phyloP scores from a whole-genome alignment of 2,888 invertebrate genomes.

The Lamproptera curius region DNA sequence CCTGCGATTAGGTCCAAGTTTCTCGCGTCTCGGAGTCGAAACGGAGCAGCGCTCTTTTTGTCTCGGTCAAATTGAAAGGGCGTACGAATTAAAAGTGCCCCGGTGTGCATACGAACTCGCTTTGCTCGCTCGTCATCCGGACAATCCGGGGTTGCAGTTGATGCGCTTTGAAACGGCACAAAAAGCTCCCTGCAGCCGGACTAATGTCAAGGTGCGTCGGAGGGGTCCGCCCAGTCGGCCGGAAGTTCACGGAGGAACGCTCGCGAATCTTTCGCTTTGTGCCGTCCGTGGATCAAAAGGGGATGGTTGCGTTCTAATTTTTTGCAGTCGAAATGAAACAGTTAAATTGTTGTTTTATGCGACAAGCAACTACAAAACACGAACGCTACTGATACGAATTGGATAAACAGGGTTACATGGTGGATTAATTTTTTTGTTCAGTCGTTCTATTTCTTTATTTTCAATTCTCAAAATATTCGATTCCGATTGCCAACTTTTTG shows the following conservation, averaged over 20 bases:
- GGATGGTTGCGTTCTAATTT: neutral
- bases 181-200: constrained; percentile 15
- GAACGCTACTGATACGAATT: no score
- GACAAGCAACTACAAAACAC: no score
- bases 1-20: constrained; percentile 2
- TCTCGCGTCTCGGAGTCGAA: constrained; percentile 4
- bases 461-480: no score
- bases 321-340: no score
- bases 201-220: constrained; percentile 10
- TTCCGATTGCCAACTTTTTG: no score
- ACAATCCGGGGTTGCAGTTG: constrained; percentile 3
- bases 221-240: constrained; percentile 8
- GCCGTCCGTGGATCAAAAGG: neutral
- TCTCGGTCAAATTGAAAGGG: constrained; percentile 21
- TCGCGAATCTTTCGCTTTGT: neutral
- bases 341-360: no score
- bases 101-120: no score
- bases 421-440: no score
- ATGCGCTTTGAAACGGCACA: neutral
- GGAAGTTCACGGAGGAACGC: constrained; percentile 1
- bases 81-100: constrained; percentile 17
- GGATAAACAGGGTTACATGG: no score
- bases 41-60: constrained; percentile 15
- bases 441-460: no score
- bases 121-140: constrained; percentile 12